Percentiles rank a stretch among this genome's conserved stretches.
Evolutionary conservation across 2,888 invertebrate genomes (phyloP).

Genomic region (Cancer borealis): DNA sequence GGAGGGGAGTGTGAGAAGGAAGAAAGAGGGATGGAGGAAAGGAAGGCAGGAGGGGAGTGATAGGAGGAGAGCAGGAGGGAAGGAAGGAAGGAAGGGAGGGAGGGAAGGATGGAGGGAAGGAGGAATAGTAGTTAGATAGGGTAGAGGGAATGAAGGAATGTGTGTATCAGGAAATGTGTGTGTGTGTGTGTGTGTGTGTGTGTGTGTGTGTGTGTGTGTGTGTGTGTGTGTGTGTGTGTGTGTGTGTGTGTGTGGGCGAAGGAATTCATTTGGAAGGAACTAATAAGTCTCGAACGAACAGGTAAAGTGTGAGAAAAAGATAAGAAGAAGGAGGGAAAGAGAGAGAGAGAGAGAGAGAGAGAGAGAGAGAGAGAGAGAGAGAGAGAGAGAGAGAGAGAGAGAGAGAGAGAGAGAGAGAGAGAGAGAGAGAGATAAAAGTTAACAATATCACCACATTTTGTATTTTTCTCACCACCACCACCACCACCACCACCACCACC

Average conservation of each 20-base stretch:
- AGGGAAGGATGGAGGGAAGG: too few relatives aligned
- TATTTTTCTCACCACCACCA: background rate
- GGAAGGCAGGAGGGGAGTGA: background rate
- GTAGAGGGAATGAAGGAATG: too few relatives aligned
- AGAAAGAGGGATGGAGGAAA: background rate
- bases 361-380: conserved; percentile 4
- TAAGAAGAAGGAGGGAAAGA: background rate
- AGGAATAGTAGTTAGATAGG: too few relatives aligned
- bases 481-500: conserved; percentile 22
- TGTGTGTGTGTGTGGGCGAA: background rate
- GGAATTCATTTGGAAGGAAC: background rate
- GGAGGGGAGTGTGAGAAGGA: background rate
- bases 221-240: too few relatives aligned
- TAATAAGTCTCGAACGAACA: background rate
- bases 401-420: background rate
- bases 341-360: conserved; percentile 28
- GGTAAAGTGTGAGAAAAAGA: background rate
- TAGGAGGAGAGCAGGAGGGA: too few relatives aligned
- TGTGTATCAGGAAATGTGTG: too few relatives aligned
- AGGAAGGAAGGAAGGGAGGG: too few relatives aligned
- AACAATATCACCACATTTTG: background rate
- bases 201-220: too few relatives aligned
- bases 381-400: background rate
- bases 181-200: too few relatives aligned
- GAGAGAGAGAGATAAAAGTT: background rate